These are phyloP conservation scores for Timema podura DNA, from an alignment of 2,888 invertebrate genomes.

Conservation along the genomic window DNA sequence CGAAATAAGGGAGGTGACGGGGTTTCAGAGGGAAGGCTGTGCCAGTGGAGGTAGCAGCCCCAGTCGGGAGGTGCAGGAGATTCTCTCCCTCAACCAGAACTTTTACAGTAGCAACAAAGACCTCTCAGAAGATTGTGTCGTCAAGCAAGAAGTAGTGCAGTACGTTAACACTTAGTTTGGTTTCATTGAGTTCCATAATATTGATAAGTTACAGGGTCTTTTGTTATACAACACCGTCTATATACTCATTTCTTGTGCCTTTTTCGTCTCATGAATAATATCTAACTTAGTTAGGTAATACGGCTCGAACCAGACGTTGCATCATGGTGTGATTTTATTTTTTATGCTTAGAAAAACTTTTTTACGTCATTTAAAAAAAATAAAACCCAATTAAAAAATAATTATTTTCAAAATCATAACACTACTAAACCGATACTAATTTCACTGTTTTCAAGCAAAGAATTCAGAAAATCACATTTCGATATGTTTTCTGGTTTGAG, in stretches of 20 bases:
- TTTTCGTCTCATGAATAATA: too few relatives aligned
- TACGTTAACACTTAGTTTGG: constrained; percentile 2
- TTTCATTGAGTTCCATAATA: background rate
- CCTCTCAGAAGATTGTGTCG: too few relatives aligned
- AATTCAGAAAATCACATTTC: too few relatives aligned
- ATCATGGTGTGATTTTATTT: background rate
- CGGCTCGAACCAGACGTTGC: too few relatives aligned
- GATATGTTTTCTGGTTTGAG: too few relatives aligned
- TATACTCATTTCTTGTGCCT: too few relatives aligned
- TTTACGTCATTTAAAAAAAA: background rate
- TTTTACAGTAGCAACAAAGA: constrained; percentile 20
- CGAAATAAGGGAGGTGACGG: background rate
- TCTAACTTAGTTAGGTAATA: too few relatives aligned
- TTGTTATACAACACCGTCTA: too few relatives aligned
- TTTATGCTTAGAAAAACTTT: background rate
- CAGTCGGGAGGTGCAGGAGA: constrained; percentile 85
- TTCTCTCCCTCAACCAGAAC: constrained; percentile 54
- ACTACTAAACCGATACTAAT: too few relatives aligned
- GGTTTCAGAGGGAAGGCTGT: constrained; percentile 44
- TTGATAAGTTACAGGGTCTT: too few relatives aligned
- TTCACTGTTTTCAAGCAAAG: too few relatives aligned
- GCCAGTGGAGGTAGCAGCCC: constrained; percentile 86
- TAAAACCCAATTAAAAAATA: background rate
- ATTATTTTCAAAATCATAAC: too few relatives aligned
- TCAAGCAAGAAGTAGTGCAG: constrained; percentile 11